Evolutionary conservation across 2,888 invertebrate species (phyloP).

Genomic region (Andricus quercusramuli): DNA sequence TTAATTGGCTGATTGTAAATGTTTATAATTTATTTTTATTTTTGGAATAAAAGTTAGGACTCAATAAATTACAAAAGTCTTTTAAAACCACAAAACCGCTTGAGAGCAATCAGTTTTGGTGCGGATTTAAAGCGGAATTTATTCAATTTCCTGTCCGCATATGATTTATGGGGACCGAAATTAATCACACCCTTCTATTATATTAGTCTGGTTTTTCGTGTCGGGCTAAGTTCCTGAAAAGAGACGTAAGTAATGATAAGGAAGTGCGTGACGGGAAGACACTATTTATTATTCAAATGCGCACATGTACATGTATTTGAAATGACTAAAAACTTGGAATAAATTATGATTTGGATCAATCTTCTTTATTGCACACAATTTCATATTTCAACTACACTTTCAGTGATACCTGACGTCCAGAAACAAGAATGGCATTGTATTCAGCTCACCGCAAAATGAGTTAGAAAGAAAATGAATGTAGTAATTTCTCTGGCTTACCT

Average conservation of each 20-base stretch:
- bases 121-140: slow-evolving; percentile 9
- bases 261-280: slow-evolving; percentile 7
- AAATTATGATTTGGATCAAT: background rate
- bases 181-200: slow-evolving; percentile 20
- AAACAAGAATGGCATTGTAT: too few species aligned
- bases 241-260: background rate
- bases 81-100: background rate
- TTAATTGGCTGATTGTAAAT: too few species aligned
- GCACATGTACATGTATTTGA: background rate
- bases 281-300: slow-evolving; percentile 1
- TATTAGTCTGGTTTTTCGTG: slow-evolving; percentile 23
- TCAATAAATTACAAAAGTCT: background rate
- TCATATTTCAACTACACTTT: background rate
- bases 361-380: background rate
- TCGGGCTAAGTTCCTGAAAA: slow-evolving; percentile 10
- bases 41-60: too few species aligned
- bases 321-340: background rate
- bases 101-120: background rate
- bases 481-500: too few species aligned
- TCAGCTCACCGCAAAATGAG: too few species aligned
- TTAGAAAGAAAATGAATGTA: too few species aligned
- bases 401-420: background rate
- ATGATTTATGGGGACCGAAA: slow-evolving; percentile 28
- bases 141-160: slow-evolving; percentile 7
- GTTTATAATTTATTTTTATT: too few species aligned